These are phyloP conservation scores for Tyrophagus putrescentiae DNA, from an alignment of 1,140 invertebrate species.

Conservation along the genomic window DNA sequence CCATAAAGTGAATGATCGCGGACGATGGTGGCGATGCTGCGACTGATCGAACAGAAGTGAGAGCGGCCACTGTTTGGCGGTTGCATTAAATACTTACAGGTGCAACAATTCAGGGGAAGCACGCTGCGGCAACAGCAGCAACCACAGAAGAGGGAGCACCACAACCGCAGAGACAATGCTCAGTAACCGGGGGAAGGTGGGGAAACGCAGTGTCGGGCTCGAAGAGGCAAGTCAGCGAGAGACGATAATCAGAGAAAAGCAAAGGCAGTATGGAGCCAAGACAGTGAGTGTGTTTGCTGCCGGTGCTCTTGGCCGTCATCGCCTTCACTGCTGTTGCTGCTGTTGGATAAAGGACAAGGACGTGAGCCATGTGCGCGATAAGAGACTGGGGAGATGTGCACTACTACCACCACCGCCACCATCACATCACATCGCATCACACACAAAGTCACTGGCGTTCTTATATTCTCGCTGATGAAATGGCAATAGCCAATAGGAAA, in stretches of 20 bases:
- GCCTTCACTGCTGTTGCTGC: too few relatives aligned
- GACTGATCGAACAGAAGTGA: background rate
- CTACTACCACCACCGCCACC: too few relatives aligned
- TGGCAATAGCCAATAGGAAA: background rate
- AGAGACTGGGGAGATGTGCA: background rate
- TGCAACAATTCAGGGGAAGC: background rate
- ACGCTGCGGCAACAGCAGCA: too few relatives aligned
- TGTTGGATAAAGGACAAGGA: background rate
- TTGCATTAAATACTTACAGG: conserved; percentile 1
- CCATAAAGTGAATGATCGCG: too few relatives aligned
- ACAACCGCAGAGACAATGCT: background rate
- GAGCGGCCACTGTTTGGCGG: background rate
- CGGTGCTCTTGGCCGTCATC: background rate
- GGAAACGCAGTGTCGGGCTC: background rate
- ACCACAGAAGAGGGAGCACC: too few relatives aligned
- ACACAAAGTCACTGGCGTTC: too few relatives aligned
- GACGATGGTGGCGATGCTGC: background rate
- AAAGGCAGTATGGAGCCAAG: background rate
- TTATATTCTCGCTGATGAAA: background rate
- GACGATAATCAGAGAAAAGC: background rate
- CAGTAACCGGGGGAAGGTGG: background rate
- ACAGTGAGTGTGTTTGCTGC: too few relatives aligned
- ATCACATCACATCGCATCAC: too few relatives aligned
- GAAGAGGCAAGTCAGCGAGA: too few relatives aligned
- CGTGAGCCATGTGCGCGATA: background rate